Percentiles rank a stretch among this genome's conserved stretches.
phyloP scores from a whole-genome alignment of 2,113 vertebrate genomes.

The Heteronetta atricapilla region DNA sequence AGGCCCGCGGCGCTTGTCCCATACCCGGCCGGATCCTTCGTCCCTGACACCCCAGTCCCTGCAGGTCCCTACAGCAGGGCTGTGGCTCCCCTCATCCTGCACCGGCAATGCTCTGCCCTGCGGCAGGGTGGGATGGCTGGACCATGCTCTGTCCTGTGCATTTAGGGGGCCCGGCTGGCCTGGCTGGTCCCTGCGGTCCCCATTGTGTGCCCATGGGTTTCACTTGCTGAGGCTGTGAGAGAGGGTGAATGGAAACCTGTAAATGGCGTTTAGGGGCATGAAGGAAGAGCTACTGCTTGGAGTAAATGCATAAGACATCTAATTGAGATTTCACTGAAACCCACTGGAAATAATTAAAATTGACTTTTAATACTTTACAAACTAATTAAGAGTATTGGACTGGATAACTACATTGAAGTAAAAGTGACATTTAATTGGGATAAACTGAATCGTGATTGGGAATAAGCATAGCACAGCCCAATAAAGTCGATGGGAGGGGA shows the following conservation, averaged over 20 bases:
- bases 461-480: background rate
- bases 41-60: no score
- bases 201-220: background rate
- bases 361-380: constrained; percentile 66
- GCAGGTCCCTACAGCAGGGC: no score
- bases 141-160: no score
- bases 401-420: constrained; percentile 52
- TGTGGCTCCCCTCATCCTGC: no score
- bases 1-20: background rate
- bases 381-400: constrained; percentile 72
- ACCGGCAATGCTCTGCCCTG: no score
- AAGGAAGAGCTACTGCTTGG: background rate
- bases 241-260: accelerated
- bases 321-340: constrained; percentile 66
- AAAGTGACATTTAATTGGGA: constrained; percentile 62
- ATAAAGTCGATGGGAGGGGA: background rate
- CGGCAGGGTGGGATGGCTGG: no score
- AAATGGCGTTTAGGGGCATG: accelerated
- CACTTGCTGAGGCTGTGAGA: background rate
- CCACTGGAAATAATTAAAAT: constrained; percentile 70
- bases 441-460: constrained; percentile 28
- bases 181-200: no score
- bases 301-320: background rate
- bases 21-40: background rate
- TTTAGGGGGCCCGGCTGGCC: no score